Conservation (phyloP, 2,888 invertebrate genomes). For the Graphium colonna region DNA sequence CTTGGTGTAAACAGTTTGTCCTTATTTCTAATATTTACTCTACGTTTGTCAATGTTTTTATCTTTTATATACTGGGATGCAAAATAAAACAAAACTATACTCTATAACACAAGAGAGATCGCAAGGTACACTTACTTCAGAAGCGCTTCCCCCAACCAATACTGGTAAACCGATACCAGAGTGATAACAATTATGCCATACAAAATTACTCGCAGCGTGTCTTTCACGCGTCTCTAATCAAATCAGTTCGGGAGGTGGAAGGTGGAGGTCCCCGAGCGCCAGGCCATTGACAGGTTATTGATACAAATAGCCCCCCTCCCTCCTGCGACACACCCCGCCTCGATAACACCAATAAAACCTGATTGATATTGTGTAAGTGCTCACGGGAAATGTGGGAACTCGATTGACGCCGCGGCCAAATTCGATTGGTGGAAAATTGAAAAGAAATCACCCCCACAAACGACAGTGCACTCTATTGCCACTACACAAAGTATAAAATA, state of each 20-base stretch:
- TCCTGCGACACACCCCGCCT: conserved; percentile 48
- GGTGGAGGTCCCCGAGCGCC: conserved; percentile 63
- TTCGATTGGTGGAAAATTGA: conserved; percentile 79
- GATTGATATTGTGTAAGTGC: conserved; percentile 81
- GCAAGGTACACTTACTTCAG: no score
- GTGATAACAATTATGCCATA: not conserved
- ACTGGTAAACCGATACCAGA: no score
- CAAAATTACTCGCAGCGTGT: conserved; percentile 5
- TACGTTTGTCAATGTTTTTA: no score
- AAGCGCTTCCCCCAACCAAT: no score
- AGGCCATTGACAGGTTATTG: conserved; percentile 81
- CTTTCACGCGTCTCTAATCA: conserved; percentile 69
- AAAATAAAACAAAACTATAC: no score
- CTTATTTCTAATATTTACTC: no score
- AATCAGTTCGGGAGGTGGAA: conserved; percentile 69
- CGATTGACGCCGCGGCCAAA: conserved; percentile 79
- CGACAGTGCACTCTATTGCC: conserved; percentile 43
- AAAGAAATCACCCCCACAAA: conserved; percentile 52
- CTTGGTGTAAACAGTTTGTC: no score
- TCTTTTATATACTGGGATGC: no score
- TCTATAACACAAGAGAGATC: no score
- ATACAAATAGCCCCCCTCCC: conserved; percentile 73
- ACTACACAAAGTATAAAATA: conserved; percentile 41
- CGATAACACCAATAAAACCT: conserved; percentile 79
- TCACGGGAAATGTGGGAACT: conserved; percentile 79